Percentiles rank a stretch among this genome's conserved stretches.
Evolutionary conservation across 2,113 vertebrate genomes (phyloP).

Genomic region (Varanus komodoensis): DNA sequence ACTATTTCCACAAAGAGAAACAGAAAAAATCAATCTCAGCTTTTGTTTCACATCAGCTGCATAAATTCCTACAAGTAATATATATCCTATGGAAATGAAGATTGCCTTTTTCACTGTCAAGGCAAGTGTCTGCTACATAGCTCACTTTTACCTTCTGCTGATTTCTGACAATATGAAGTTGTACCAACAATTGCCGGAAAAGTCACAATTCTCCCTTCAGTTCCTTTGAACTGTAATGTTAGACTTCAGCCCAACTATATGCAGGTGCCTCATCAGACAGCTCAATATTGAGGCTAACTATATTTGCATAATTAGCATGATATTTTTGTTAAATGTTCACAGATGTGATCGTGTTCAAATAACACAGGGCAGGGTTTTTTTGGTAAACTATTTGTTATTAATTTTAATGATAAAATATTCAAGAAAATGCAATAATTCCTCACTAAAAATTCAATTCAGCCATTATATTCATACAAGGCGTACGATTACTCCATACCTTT

Average conservation of each 20-base stretch:
- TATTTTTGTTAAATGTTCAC: neutral
- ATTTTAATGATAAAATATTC: too few species aligned
- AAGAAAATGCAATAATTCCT: too few species aligned
- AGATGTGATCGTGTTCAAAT: neutral
- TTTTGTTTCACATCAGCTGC: neutral
- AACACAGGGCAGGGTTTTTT: neutral
- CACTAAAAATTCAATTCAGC: too few species aligned
- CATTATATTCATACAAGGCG: too few species aligned
- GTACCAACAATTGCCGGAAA: neutral
- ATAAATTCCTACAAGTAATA: neutral
- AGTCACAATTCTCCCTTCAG: neutral
- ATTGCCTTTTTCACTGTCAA: neutral
- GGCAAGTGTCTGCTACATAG: neutral
- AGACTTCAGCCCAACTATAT: neutral
- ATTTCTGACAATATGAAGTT: neutral
- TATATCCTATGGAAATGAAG: constrained; percentile 6
- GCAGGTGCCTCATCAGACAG: neutral
- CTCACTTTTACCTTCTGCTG: neutral
- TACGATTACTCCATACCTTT: too few species aligned
- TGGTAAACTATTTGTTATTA: too few species aligned
- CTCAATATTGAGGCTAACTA: neutral
- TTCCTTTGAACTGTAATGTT: too few species aligned
- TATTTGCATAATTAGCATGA: neutral
- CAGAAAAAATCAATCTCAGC: neutral
- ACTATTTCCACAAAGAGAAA: neutral